Evolutionary conservation across 2,888 invertebrate genomes (phyloP).

Genomic region (Argynnis bischoffii): DNA sequence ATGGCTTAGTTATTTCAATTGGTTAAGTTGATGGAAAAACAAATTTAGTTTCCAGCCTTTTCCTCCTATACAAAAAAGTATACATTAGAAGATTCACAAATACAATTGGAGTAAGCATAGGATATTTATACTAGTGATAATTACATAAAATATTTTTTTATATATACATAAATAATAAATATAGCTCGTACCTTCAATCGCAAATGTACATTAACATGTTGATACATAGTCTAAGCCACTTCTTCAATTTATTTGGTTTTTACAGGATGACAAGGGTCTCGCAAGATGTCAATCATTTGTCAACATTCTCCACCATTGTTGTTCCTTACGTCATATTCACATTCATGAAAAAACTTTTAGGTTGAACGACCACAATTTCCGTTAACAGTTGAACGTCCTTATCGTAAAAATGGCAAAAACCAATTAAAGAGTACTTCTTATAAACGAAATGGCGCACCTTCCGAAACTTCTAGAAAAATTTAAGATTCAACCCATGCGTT

Average conservation of each 20-base stretch:
- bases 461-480: conserved; percentile 21
- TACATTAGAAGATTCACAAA: too few relatives aligned
- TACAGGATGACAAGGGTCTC: conserved; percentile 24
- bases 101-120: too few relatives aligned
- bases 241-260: conserved; percentile 17
- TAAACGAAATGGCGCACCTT: not conserved
- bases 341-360: conserved; percentile 21
- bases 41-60: too few relatives aligned
- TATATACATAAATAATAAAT: too few relatives aligned
- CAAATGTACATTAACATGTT: too few relatives aligned
- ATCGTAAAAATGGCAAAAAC: conserved; percentile 17
- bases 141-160: too few relatives aligned
- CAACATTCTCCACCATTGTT: conserved; percentile 22
- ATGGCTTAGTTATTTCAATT: too few relatives aligned
- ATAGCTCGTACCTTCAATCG: too few relatives aligned
- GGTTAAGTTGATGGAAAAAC: too few relatives aligned
- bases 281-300: conserved; percentile 29
- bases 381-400: conserved; percentile 14
- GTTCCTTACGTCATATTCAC: conserved; percentile 21
- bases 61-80: too few relatives aligned
- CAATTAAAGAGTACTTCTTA: not conserved
- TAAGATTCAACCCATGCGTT: conserved; percentile 25
- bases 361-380: conserved; percentile 26
- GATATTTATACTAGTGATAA: too few relatives aligned
- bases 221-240: not conserved